Conservation (phyloP, 2,797 vertebrate genomes). For the Amazonetta brasiliensis region DNA sequence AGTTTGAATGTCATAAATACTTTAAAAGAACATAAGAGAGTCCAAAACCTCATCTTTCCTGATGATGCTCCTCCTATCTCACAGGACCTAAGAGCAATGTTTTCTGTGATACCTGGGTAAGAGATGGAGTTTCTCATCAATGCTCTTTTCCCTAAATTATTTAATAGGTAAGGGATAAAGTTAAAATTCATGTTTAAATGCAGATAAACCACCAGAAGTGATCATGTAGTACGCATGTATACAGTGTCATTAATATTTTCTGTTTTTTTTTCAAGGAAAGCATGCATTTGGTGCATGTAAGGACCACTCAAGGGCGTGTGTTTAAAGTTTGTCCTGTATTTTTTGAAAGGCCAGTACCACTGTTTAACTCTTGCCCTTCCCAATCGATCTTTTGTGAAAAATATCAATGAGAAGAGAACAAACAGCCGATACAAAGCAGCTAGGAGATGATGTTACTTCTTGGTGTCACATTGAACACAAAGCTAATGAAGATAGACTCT, state of each 20-base stretch:
- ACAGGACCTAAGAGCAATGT: neutral
- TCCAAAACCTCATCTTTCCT: neutral
- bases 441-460: neutral
- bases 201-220: neutral
- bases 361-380: neutral
- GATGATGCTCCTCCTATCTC: neutral
- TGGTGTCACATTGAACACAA: neutral
- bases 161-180: neutral
- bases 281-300: neutral
- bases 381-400: neutral
- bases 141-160: neutral
- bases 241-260: neutral
- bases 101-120: neutral
- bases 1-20: neutral
- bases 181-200: neutral
- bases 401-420: neutral
- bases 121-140: neutral
- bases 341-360: neutral
- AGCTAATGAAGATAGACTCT: neutral
- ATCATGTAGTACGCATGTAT: fast-evolving
- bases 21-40: neutral
- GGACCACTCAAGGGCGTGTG: neutral
- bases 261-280: neutral
- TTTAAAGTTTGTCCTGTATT: neutral
- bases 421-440: neutral